phyloP scores from a whole-genome alignment of 2,797 vertebrate species.

The Tadarida brasiliensis region DNA sequence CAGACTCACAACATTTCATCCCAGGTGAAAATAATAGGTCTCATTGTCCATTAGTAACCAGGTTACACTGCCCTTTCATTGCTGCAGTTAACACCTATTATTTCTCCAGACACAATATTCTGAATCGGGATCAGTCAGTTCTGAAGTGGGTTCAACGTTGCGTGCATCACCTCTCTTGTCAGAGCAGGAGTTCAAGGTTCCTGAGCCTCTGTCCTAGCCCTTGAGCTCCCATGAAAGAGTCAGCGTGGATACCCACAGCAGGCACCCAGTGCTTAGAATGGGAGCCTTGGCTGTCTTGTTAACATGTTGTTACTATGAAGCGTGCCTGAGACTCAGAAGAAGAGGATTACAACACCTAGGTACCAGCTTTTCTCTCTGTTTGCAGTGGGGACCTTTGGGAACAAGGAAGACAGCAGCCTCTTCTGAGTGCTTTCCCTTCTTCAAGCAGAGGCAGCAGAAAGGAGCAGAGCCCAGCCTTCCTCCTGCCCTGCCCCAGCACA shows the following conservation, averaged over 20 bases:
- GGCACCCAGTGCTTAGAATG: not conserved
- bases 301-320: not conserved
- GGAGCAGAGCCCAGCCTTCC: fast-evolving
- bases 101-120: not conserved
- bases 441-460: not conserved
- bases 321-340: not conserved
- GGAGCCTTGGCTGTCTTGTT: not conserved
- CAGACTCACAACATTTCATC: not conserved
- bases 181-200: not conserved
- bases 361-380: not conserved
- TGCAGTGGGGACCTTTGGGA: not conserved
- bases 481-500: not conserved
- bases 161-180: not conserved
- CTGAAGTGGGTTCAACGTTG: not conserved
- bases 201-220: not conserved
- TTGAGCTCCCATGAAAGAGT: not conserved
- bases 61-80: not conserved
- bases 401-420: not conserved
- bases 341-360: not conserved
- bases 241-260: not conserved
- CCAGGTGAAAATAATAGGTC: not conserved
- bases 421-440: not conserved
- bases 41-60: not conserved
- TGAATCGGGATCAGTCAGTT: not conserved
- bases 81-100: not conserved